Evolutionary conservation across 1,140 invertebrate species (phyloP).

Genomic region (Berghia stephanieae): DNA sequence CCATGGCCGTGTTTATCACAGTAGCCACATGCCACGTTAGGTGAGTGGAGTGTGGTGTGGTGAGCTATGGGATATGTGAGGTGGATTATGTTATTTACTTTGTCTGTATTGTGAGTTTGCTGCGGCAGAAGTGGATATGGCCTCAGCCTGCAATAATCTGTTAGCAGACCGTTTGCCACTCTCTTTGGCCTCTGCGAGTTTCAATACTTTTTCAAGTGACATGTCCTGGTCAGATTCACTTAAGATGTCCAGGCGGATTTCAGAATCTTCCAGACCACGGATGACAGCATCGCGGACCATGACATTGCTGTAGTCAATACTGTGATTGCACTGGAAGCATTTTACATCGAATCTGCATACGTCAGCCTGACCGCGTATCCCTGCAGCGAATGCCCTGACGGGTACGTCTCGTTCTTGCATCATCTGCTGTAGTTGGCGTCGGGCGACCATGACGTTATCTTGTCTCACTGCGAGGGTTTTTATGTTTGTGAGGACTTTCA

Average conservation of each 20-base stretch:
- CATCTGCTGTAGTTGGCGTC: slow-evolving; percentile 23
- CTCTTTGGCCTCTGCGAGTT: slow-evolving; percentile 27
- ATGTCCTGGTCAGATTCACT: slow-evolving; percentile 19
- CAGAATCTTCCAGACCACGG: slow-evolving; percentile 18
- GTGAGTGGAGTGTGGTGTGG: background rate
- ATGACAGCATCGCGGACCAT: slow-evolving; percentile 28
- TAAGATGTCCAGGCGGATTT: slow-evolving; percentile 30
- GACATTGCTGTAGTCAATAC: slow-evolving; percentile 26
- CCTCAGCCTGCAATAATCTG: background rate
- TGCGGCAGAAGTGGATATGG: background rate
- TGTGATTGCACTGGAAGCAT: background rate
- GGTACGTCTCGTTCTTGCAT: slow-evolving; percentile 24
- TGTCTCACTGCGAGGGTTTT: too few species aligned
- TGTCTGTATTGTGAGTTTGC: slow-evolving; percentile 17
- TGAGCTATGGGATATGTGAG: too few species aligned
- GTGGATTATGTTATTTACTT: too few species aligned
- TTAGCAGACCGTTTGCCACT: slow-evolving; percentile 29
- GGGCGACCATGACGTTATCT: slow-evolving; percentile 5
- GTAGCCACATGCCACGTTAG: background rate
- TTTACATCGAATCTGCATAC: slow-evolving; percentile 29
- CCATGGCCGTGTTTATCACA: slow-evolving; percentile 1
- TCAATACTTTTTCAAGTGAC: slow-evolving; percentile 19
- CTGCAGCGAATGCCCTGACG: slow-evolving; percentile 5
- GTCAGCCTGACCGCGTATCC: slow-evolving; percentile 23
- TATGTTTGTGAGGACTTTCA: too few species aligned